Base-by-base conservation (phyloP, 2,797 vertebrate genomes). In the Anableps anableps region DNA sequence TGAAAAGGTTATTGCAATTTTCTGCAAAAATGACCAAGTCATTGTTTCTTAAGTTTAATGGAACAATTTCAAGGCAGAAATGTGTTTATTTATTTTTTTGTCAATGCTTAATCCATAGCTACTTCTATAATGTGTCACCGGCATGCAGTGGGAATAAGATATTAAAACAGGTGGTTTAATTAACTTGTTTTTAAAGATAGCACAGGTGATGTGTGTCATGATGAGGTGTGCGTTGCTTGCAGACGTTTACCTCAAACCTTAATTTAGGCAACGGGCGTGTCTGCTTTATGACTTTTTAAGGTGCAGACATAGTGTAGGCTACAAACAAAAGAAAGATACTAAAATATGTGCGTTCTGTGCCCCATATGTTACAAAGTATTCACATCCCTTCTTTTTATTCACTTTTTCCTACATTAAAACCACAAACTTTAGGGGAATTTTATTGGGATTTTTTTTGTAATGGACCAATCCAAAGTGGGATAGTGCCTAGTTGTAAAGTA, bases 91-190 rank as follows among this genome's bases (percentile, higher is more conserved):
- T 71, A 71, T 71, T 71, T 71, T 13, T n/a, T 4, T n/a, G 66
- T 16, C n/a, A 70, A 43, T 71, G 38, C 19, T 71, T 16, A 17
- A 45, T 47, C 26, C 5, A 9, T 71, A 6, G 26, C 26, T 71
- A 43, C 4, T 70, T 70, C 43, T 70, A 9, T n/a, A 2, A 2
- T 5, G 38, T 26, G 53, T 11, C 8, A 58, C 2, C 53, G 5
- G 0, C 53, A 43, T 70, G 66, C 66, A 43, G 66, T 43, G 8
- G 19, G 66, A 70, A 23, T 43, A 26, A 11, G 82, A 85, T 58
- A 58, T 38, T 81, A 86, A 13, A 84, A 41, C 91, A 93, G 87
- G 91, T 93, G 91, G 91, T 92, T 90, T 76, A 89, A 86, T 89
- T 83, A 90, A 90, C 82, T 38, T 26, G 70, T 72, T 51, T n/a